Base-by-base conservation (phyloP, 2,113 vertebrate genomes). In the Vimba vimba region DNA sequence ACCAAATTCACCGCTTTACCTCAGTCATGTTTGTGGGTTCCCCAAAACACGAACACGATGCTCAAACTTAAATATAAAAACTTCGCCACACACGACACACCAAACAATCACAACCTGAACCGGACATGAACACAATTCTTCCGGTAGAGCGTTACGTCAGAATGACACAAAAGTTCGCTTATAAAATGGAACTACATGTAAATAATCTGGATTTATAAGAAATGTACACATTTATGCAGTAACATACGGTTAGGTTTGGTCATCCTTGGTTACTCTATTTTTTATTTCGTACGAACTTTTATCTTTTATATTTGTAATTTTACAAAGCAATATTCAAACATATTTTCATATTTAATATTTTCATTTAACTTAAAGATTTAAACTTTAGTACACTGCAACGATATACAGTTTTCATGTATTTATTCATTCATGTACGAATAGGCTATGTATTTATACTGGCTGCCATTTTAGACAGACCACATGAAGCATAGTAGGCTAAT, bases 1-100 rank as follows among this genome's bases (percentile, higher is more conserved):
- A 75, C 7, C 0, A 78, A 82, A 69, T 17, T 3, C 19, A 7
- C 3, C 19, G 3, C 13, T 10, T 82, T 71, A 82, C 80, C 80
- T 82, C 80, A 25, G 80, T 23, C 80, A 82, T 82, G 62, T 82
- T 71, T 69, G 45, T 6, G 5, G 19, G 3, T 11, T 43, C 43
- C 39, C 69, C 15, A 55, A 71, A 52, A 69, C 25, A 15, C 27
- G 9, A 25, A 33, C n/a, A 33, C 21, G 10, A 7, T 12, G 1
- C 33, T 21, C 17, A 33, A 82, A 23, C n/a, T 66, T 10, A 33
- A 69, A 36, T 11, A 55, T 27, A 55, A 55, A 82, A 82, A 52
- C 45, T 69, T 82, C 25, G 52, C 57, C 23, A 21, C 2, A 55
- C 45, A 17, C 57, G 12, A 21, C 2, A 55, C 45, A 17, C 17